Base-by-base conservation (phyloP, 2,113 vertebrate species). In the Bos javanicus region DNA sequence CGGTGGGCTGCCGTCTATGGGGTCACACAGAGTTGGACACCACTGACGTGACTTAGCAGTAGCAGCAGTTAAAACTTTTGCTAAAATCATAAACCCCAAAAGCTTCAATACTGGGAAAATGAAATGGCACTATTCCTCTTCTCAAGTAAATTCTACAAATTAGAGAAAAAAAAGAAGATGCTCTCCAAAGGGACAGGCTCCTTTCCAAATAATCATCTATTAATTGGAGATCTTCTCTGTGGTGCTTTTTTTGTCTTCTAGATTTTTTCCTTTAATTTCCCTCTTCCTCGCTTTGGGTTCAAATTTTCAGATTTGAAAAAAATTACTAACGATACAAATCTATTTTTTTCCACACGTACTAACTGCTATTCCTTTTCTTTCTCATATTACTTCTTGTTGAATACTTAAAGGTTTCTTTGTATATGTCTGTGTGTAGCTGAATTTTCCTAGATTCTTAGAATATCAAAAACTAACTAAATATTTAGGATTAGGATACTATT, bases 381-480 rank as follows among this genome's bases (percentile, higher is more conserved):
- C 28, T 50, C 50, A 74, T 36, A 83, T 36, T 94, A 84, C 57
- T 88, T 94, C 56, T 94, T 95, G 9, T 23, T 93, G n/a, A 94
- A 93, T 94, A 92, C 85, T 97, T 95, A 94, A 96, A 50, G 26
- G 30, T 6, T 64, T 78, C 87, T 67, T 90, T 81, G 11, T 87
- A 9, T 33, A 56, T 56, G 33, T 83, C 50, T 83, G 1, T 85
- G 52, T 52, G 16, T n/a, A 96, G 91, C 1, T 86, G 50, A 74
- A 94, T 86, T 71, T 88, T 94, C 60, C 87, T 67, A 95, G 50
- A 78, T 95, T 96, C 89, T 74, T 81, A 7, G 81, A 91, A 91
- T 86, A 96, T 81, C 64, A 91, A 91, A 95, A 96, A 95, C 82
- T 87, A 94, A 94, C 81, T 95, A 91, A 30, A 86, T 50, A 62